Evolutionary conservation across 2,113 vertebrate genomes (phyloP).

Genomic region (Neodontobutis hainanensis): DNA sequence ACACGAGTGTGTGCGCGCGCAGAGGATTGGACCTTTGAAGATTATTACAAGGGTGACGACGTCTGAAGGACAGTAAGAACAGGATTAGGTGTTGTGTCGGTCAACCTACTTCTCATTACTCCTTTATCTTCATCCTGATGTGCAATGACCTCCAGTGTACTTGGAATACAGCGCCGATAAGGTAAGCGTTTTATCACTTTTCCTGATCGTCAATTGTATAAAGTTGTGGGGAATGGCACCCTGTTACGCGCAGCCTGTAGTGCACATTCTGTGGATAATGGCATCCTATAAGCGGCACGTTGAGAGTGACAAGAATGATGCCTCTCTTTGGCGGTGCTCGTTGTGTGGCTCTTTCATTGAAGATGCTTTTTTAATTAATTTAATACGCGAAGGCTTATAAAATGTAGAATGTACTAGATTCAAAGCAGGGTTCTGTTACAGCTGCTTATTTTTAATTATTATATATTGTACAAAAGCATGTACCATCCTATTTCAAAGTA

Average conservation of each 20-base stretch:
- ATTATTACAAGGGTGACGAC: slow-evolving; percentile 62
- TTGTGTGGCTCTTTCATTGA: slow-evolving; percentile 3
- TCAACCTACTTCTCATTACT: slow-evolving; percentile 61
- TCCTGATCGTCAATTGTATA: neutral
- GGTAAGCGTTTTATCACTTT: slow-evolving; percentile 44
- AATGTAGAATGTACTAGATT: slow-evolving; percentile 15
- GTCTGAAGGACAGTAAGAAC: slow-evolving; percentile 69
- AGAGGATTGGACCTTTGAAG: slow-evolving; percentile 60
- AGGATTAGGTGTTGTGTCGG: slow-evolving; percentile 65
- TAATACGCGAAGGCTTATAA: slow-evolving; percentile 1
- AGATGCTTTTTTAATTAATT: slow-evolving; percentile 15
- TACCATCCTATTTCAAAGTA: slow-evolving; percentile 1
- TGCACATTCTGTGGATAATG: neutral
- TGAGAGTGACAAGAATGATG: neutral
- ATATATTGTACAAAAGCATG: neutral
- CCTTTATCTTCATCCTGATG: slow-evolving; percentile 51
- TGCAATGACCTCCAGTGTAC: slow-evolving; percentile 70
- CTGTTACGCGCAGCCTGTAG: slow-evolving; percentile 33
- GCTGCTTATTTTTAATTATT: neutral
- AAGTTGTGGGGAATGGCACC: slow-evolving; percentile 26
- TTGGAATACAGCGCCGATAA: slow-evolving; percentile 58
- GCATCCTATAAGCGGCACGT: neutral
- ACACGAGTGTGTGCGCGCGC: slow-evolving; percentile 21
- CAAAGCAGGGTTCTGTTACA: neutral
- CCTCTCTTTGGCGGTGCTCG: neutral